phyloP scores from a whole-genome alignment of 2,888 invertebrate species.

The Dendrolimus houi region DNA sequence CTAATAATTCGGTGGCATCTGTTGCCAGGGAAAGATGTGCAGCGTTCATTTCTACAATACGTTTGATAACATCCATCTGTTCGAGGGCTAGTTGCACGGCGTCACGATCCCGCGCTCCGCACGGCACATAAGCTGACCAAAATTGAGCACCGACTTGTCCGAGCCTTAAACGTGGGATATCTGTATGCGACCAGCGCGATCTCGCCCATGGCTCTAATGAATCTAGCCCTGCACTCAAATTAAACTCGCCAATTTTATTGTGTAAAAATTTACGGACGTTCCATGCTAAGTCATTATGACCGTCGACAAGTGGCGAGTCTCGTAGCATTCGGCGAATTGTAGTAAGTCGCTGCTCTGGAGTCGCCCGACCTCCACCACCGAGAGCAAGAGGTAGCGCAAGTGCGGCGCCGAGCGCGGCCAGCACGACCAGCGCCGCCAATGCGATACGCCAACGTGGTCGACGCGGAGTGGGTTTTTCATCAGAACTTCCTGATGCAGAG shows the following conservation, averaged over 20 bases:
- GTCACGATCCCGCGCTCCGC: conserved; percentile 88
- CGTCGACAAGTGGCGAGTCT: conserved; percentile 84
- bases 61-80: conserved; percentile 89
- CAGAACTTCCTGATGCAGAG: conserved; percentile 67
- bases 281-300: conserved; percentile 93
- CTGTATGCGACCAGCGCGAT: conserved; percentile 94
- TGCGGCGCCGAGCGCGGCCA: conserved; percentile 76
- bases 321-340: conserved; percentile 80
- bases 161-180: conserved; percentile 87
- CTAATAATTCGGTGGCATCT: conserved; percentile 81
- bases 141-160: conserved; percentile 94
- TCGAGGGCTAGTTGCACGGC: conserved; percentile 90
- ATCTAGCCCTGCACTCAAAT: conserved; percentile 80
- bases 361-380: conserved; percentile 63
- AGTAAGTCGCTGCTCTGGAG: conserved; percentile 79
- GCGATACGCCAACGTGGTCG: conserved; percentile 75
- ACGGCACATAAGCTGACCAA: conserved; percentile 93
- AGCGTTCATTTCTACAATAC: conserved; percentile 82
- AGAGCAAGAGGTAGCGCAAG: conserved; percentile 75
- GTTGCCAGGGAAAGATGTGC: conserved; percentile 84
- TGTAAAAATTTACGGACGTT: conserved; percentile 92
- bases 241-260: conserved; percentile 83
- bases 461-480: conserved; percentile 68
- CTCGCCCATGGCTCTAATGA: conserved; percentile 88
- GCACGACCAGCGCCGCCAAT: conserved; percentile 75